Percentiles rank a stretch among this genome's conserved stretches.
Evolutionary conservation across 2,797 vertebrate species (phyloP).

Genomic region (Eurystomus glaucurus): DNA sequence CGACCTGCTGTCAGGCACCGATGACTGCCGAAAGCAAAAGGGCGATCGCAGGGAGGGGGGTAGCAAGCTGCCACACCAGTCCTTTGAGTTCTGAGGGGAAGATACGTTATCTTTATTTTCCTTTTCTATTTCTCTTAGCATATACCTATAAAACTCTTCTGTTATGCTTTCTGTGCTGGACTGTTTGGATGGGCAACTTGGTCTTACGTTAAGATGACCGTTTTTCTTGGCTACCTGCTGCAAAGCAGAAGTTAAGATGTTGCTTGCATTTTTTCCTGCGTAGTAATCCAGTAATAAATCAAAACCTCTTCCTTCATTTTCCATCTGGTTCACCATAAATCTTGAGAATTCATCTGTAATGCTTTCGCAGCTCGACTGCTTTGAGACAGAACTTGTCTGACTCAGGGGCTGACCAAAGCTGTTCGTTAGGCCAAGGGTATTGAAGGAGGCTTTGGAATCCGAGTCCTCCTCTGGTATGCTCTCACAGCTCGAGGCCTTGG

Average conservation of each 20-base stretch:
- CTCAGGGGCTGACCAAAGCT: slow-evolving; percentile 92
- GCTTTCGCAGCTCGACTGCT: slow-evolving; percentile 99
- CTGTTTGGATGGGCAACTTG: slow-evolving; percentile 95
- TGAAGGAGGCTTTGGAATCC: slow-evolving; percentile 83
- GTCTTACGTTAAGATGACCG: slow-evolving; percentile 90
- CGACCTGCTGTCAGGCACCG: slow-evolving; percentile 91
- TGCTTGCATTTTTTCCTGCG: slow-evolving; percentile 95
- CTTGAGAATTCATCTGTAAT: slow-evolving; percentile 98
- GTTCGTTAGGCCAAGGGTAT: slow-evolving; percentile 87
- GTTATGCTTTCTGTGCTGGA: slow-evolving; percentile 99
- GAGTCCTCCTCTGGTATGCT: slow-evolving; percentile 96
- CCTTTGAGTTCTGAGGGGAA: slow-evolving; percentile 87
- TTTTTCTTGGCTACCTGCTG: slow-evolving; percentile 93
- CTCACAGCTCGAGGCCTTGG: slow-evolving; percentile 95
- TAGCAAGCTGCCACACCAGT: slow-evolving; percentile 91
- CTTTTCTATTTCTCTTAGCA: slow-evolving; percentile 94
- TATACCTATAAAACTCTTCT: slow-evolving; percentile 97
- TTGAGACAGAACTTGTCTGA: slow-evolving; percentile 96
- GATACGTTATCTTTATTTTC: slow-evolving; percentile 87
- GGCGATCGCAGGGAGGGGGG: slow-evolving; percentile 88
- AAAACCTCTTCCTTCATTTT: slow-evolving; percentile 95
- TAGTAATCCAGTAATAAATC: slow-evolving; percentile 97
- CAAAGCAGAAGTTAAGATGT: slow-evolving; percentile 92
- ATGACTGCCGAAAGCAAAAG: slow-evolving; percentile 93
- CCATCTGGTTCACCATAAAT: slow-evolving; percentile 99